Conservation (phyloP, 2,113 vertebrate species). For the Archocentrus centrarchus region DNA sequence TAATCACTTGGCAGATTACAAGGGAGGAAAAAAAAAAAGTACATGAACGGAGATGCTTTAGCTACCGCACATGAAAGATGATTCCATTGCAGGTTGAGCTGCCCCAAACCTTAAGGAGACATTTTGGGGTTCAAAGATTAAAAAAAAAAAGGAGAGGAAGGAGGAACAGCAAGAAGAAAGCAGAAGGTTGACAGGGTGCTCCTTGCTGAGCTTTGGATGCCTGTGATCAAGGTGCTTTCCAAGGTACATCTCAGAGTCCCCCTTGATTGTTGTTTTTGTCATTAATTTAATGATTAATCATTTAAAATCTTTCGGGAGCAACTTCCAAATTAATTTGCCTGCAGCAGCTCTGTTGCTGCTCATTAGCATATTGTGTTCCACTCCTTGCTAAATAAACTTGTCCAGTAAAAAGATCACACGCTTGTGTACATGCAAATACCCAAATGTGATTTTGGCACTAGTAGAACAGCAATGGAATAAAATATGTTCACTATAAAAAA, state of each 20-base stretch:
- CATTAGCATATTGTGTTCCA: constrained; percentile 30
- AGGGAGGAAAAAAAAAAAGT: not conserved
- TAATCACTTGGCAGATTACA: constrained; percentile 19
- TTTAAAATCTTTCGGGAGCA: constrained; percentile 25
- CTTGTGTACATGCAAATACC: not conserved
- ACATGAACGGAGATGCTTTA: not conserved
- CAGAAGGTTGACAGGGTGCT: not conserved
- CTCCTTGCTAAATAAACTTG: constrained; percentile 19
- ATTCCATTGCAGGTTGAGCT: not conserved
- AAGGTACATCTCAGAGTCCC: not conserved
- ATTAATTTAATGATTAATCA: constrained; percentile 56
- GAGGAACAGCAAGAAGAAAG: constrained; percentile 11
- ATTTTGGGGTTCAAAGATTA: constrained; percentile 2
- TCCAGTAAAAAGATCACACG: constrained; percentile 34
- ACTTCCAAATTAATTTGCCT: constrained; percentile 38
- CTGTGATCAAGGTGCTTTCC: constrained; percentile 8
- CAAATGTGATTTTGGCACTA: not conserved
- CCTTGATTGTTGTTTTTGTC: constrained; percentile 11
- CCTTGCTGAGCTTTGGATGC: not conserved
- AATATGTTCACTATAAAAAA: not conserved
- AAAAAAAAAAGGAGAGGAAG: not conserved
- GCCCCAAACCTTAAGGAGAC: not conserved
- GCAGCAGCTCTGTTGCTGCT: constrained; percentile 6
- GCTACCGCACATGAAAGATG: not conserved
- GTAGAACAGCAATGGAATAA: not conserved